phyloP scores from a whole-genome alignment of 2,888 invertebrate species.

The Rhabditoides inermis region DNA sequence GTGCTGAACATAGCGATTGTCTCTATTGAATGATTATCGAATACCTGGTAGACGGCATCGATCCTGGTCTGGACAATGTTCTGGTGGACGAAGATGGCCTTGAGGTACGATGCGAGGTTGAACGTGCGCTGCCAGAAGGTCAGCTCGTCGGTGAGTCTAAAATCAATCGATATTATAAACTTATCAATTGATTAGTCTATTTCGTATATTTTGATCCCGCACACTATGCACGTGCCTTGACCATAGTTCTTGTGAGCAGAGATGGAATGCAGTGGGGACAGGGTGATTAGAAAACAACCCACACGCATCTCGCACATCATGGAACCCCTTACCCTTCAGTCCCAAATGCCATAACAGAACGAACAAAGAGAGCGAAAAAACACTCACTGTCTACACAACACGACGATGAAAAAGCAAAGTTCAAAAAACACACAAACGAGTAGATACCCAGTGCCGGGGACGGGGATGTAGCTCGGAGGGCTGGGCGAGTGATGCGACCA shows the following conservation, averaged over 20 bases:
- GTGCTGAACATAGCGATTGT: conserved; percentile 6
- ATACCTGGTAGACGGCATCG: conserved; percentile 41
- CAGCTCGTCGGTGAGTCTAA: conserved; percentile 45
- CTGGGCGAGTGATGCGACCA: conserved; percentile 50
- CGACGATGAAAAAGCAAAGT: too few relatives aligned
- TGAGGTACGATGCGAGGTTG: conserved; percentile 46
- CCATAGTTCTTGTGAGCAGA: too few relatives aligned
- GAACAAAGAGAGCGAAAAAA: too few relatives aligned
- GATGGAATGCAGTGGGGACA: too few relatives aligned
- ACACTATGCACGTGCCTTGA: too few relatives aligned
- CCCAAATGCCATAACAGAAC: too few relatives aligned
- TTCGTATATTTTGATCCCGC: background rate
- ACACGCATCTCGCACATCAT: too few relatives aligned
- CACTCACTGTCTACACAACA: too few relatives aligned
- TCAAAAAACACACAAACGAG: too few relatives aligned
- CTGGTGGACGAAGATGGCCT: conserved; percentile 48
- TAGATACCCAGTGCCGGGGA: conserved; percentile 44
- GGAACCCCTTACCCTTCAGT: too few relatives aligned
- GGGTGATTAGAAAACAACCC: too few relatives aligned
- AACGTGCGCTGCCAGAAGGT: conserved; percentile 36
- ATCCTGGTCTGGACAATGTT: conserved; percentile 46
- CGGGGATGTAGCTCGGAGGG: conserved; percentile 51
- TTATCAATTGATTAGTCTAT: background rate
- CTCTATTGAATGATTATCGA: background rate
- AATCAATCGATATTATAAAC: background rate